phyloP scores from a whole-genome alignment of 2,113 vertebrate genomes.

The Coreoperca whiteheadi region DNA sequence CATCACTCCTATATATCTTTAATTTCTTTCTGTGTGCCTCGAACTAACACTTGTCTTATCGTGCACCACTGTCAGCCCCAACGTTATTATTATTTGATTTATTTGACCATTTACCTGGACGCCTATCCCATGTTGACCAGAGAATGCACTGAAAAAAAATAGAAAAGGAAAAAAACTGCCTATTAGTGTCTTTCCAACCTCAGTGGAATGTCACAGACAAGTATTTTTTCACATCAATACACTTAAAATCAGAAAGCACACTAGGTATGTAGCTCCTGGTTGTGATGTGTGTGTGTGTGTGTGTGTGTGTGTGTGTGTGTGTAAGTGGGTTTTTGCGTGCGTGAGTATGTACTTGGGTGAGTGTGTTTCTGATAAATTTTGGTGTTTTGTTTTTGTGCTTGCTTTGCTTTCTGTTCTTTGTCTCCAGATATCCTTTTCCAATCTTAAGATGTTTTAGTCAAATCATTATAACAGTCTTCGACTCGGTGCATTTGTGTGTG shows the following conservation, averaged over 20 bases:
- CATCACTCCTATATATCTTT: conserved; percentile 55
- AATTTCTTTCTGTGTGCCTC: conserved; percentile 72
- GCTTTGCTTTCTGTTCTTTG: conserved; percentile 56
- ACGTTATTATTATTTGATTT: conserved; percentile 32
- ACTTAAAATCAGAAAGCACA: conserved; percentile 76
- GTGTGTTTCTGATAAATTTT: conserved; percentile 41
- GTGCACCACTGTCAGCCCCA: conserved; percentile 70
- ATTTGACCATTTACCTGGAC: conserved; percentile 67
- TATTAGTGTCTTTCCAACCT: conserved; percentile 83
- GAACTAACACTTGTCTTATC: conserved; percentile 70
- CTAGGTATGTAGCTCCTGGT: conserved; percentile 77
- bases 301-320: conserved; percentile 32
- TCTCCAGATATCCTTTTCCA: conserved; percentile 54
- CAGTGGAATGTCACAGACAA: conserved; percentile 80
- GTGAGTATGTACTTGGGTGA: conserved; percentile 41
- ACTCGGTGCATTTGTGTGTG: conserved; percentile 8
- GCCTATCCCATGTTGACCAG: conserved; percentile 80
- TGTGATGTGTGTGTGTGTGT: conserved; percentile 51
- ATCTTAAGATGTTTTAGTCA: conserved; percentile 34
- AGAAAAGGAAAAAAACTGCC: conserved; percentile 72
- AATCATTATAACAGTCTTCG: conserved; percentile 37
- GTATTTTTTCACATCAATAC: conserved; percentile 71
- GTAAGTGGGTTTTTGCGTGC: conserved; percentile 28
- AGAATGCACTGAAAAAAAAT: conserved; percentile 76
- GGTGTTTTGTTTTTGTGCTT: conserved; percentile 50